Evolutionary conservation across 1,140 invertebrate genomes (phyloP).

Genomic region (Diachasma alloeum): DNA sequence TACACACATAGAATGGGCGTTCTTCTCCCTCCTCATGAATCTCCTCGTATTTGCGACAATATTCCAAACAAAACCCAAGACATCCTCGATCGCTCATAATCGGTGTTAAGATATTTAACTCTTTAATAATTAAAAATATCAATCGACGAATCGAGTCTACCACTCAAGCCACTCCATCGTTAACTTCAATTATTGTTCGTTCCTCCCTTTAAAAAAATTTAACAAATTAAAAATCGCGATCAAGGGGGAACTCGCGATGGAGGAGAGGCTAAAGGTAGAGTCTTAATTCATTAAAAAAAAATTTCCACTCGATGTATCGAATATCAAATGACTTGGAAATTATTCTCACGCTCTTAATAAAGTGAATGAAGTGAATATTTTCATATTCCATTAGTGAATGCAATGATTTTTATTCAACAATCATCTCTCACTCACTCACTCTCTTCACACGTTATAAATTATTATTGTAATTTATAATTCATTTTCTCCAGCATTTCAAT

Average conservation of each 20-base stretch:
- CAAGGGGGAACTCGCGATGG: background rate
- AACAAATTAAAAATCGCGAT: background rate
- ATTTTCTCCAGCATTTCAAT: slow-evolving; percentile 7
- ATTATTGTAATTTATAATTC: background rate
- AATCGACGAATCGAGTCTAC: slow-evolving; percentile 1
- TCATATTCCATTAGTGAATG: background rate
- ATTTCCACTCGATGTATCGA: background rate
- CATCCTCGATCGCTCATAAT: background rate
- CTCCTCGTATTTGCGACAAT: slow-evolving; percentile 8
- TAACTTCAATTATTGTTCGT: background rate
- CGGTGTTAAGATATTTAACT: background rate
- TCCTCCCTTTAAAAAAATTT: background rate
- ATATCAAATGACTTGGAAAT: background rate
- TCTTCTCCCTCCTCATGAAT: background rate
- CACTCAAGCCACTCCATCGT: background rate
- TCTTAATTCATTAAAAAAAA: background rate
- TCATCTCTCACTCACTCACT: slow-evolving; percentile 16
- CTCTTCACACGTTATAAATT: background rate
- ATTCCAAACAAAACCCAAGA: background rate
- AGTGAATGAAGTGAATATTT: background rate
- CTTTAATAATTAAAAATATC: background rate
- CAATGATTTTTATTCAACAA: slow-evolving; percentile 12
- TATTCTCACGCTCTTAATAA: background rate
- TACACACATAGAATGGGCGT: slow-evolving; percentile 62
- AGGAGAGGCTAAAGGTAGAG: background rate